Evolutionary conservation across 2,888 invertebrate genomes (phyloP).

Genomic region (Tipula helvola): DNA sequence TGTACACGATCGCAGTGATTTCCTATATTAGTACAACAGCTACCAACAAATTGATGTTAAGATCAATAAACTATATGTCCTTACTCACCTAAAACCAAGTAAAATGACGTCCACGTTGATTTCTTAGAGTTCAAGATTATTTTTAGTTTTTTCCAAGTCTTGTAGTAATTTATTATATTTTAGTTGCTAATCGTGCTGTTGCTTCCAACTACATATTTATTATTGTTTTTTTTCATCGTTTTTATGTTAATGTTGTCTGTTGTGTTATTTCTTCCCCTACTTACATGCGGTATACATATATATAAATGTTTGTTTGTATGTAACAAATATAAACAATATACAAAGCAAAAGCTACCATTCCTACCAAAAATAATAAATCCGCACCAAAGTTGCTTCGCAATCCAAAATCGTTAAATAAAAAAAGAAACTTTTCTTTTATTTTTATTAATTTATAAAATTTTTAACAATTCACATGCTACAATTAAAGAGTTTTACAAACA

Average conservation of each 20-base stretch:
- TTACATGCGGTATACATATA: neutral
- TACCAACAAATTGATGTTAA: neutral
- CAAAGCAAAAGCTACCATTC: neutral
- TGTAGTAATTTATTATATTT: neutral
- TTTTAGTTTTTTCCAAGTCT: neutral
- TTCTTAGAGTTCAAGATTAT: neutral
- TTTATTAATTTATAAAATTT: neutral
- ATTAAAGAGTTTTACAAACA: neutral
- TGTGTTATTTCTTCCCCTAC: neutral
- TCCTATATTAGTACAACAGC: neutral
- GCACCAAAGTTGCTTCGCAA: neutral
- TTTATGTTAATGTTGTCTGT: neutral
- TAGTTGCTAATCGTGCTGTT: neutral
- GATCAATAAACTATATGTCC: neutral
- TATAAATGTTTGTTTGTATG: neutral
- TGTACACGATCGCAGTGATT: neutral
- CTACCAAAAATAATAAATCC: neutral
- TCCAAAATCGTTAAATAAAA: neutral
- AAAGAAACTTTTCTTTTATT: neutral
- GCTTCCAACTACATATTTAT: neutral
- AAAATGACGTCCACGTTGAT: neutral
- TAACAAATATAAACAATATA: neutral
- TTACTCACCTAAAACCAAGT: neutral
- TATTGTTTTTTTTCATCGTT: neutral
- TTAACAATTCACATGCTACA: neutral